Conservation (phyloP, 2,888 invertebrate genomes). For the Zygogramma bicolorata region DNA sequence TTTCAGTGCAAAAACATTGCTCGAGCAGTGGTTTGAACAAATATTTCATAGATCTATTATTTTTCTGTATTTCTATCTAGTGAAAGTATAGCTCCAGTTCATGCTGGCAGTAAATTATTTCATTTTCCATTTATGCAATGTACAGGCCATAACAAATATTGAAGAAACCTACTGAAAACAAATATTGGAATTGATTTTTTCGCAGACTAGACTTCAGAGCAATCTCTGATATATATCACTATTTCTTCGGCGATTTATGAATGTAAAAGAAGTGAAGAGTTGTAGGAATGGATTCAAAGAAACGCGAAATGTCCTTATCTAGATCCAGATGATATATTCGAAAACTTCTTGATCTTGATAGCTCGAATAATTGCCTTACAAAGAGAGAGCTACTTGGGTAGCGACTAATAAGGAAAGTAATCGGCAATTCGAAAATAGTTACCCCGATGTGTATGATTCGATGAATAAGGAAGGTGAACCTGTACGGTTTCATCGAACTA, state of each 20-base stretch:
- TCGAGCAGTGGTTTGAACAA: too few species aligned
- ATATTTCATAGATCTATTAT: too few species aligned
- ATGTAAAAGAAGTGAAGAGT: background rate
- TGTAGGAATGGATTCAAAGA: background rate
- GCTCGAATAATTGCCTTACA: slow-evolving; percentile 7
- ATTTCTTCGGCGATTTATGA: too few species aligned
- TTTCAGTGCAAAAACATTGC: too few species aligned
- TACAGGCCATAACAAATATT: too few species aligned
- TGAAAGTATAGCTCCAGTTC: too few species aligned
- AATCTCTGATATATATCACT: background rate
- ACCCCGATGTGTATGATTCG: background rate
- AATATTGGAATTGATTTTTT: too few species aligned
- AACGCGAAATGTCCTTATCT: background rate
- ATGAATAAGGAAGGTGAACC: background rate
- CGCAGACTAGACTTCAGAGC: too few species aligned
- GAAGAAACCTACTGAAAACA: too few species aligned
- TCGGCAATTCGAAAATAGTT: slow-evolving; percentile 3
- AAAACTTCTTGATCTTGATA: slow-evolving; percentile 5
- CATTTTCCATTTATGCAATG: too few species aligned
- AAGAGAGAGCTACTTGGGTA: slow-evolving; percentile 16
- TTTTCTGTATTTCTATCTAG: too few species aligned
- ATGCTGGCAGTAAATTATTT: too few species aligned
- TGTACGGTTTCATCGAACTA: background rate
- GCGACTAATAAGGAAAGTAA: slow-evolving; percentile 20
- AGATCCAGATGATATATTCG: background rate